Percentiles rank a stretch among this genome's conserved stretches.
These are phyloP conservation scores for Dryas iulia DNA, from an alignment of 1,140 invertebrate species.

Conservation along the genomic window DNA sequence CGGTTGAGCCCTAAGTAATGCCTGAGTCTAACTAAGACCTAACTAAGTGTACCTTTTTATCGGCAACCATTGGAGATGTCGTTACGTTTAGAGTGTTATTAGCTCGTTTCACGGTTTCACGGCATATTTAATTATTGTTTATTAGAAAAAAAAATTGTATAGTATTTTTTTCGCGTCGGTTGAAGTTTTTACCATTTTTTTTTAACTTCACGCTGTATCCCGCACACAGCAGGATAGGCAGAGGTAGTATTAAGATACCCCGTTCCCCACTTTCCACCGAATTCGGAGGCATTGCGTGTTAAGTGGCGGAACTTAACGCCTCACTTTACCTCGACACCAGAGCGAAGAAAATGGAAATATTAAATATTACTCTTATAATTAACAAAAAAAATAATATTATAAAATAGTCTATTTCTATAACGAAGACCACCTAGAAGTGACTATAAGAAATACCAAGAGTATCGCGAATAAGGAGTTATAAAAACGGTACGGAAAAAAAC, in stretches of 20 bases:
- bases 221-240: too few species aligned
- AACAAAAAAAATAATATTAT: neutral
- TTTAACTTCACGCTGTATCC: too few species aligned
- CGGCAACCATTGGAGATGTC: constrained; percentile 17
- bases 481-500: constrained; percentile 69
- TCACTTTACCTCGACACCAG: too few species aligned
- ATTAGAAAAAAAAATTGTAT: neutral
- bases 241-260: too few species aligned
- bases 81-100: constrained; percentile 39
- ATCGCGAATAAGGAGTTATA: constrained; percentile 56
- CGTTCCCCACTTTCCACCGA: too few species aligned
- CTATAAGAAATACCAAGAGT: constrained; percentile 59
- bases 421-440: constrained; percentile 49
- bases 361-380: too few species aligned
- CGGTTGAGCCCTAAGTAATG: constrained; percentile 44
- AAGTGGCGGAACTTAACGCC: too few species aligned
- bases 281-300: too few species aligned
- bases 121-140: neutral
- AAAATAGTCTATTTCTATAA: constrained; percentile 8
- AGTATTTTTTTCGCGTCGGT: too few species aligned
- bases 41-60: constrained; percentile 39
- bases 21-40: constrained; percentile 40
- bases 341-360: too few species aligned
- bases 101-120: constrained; percentile 49
- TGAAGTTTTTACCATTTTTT: too few species aligned